phyloP scores from a whole-genome alignment of 1,140 invertebrate species.

The Hestina assimilis region DNA sequence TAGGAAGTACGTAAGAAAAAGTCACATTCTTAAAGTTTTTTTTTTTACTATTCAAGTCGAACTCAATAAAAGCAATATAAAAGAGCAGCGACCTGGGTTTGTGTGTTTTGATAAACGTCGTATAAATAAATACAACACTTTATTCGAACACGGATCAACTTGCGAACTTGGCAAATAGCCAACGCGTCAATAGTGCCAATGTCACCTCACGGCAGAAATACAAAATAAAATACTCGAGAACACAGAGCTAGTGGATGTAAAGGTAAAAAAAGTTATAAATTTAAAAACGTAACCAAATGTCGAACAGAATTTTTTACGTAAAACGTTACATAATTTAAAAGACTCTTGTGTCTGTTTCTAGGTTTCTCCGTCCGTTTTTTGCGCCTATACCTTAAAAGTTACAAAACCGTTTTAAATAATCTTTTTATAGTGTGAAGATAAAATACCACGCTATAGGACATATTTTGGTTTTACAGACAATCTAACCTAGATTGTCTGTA shows the following conservation, averaged over 20 bases:
- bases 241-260: slow-evolving; percentile 11
- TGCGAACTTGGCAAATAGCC: slow-evolving; percentile 10
- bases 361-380: too few species aligned
- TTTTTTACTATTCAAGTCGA: too few species aligned
- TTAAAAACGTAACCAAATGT: background rate
- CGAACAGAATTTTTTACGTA: background rate
- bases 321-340: too few species aligned
- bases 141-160: slow-evolving; percentile 13
- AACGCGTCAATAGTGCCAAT: slow-evolving; percentile 10
- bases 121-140: slow-evolving; percentile 11
- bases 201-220: slow-evolving; percentile 18
- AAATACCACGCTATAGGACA: too few species aligned
- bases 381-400: background rate
- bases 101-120: slow-evolving; percentile 2
- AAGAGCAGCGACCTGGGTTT: too few species aligned
- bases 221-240: slow-evolving; percentile 17
- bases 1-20: too few species aligned
- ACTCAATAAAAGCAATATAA: too few species aligned
- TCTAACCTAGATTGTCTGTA: too few species aligned
- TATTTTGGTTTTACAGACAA: too few species aligned
- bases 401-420: background rate
- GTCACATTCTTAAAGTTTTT: too few species aligned
- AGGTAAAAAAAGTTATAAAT: slow-evolving; percentile 3
- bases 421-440: too few species aligned
- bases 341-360: background rate